Conservation (phyloP, 1,140 invertebrate species). For the Temnothorax nylanderi region DNA sequence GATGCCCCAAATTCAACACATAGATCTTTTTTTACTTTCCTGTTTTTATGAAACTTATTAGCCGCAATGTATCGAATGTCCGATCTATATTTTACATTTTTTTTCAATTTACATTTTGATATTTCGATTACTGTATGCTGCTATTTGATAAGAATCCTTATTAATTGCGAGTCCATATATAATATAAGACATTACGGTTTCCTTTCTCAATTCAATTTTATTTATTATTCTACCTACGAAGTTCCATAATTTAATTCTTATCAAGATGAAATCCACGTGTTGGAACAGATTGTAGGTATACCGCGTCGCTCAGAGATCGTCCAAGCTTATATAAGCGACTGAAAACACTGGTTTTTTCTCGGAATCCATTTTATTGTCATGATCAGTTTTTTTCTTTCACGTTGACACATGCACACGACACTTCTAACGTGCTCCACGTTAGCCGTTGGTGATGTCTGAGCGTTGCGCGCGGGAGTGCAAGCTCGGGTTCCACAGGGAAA, state of each 20-base stretch:
- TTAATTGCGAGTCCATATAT: neutral
- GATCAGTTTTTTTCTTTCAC: neutral
- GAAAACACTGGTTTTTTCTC: neutral
- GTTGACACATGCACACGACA: neutral
- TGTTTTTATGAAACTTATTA: neutral
- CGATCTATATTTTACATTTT: neutral
- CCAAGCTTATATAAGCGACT: neutral
- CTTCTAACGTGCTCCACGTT: neutral
- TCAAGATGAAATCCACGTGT: neutral
- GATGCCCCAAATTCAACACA: neutral
- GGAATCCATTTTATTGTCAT: neutral
- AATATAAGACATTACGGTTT: neutral
- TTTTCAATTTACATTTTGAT: neutral
- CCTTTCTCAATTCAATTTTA: neutral
- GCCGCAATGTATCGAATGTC: neutral
- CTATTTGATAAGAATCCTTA: neutral
- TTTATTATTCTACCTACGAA: neutral
- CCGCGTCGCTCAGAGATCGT: neutral
- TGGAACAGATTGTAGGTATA: neutral
- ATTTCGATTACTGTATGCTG: neutral
- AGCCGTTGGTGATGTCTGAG: neutral
- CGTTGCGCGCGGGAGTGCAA: neutral
- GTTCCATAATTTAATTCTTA: neutral
- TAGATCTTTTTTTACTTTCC: neutral
- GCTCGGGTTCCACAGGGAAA: slow-evolving; percentile 69